A percentile compares a stretch with the other conserved stretches of the same genome.
These are phyloP conservation scores for Nematostella vectensis DNA, from an alignment of 92 coral and sea anemone species.

Conservation along the genomic window DNA sequence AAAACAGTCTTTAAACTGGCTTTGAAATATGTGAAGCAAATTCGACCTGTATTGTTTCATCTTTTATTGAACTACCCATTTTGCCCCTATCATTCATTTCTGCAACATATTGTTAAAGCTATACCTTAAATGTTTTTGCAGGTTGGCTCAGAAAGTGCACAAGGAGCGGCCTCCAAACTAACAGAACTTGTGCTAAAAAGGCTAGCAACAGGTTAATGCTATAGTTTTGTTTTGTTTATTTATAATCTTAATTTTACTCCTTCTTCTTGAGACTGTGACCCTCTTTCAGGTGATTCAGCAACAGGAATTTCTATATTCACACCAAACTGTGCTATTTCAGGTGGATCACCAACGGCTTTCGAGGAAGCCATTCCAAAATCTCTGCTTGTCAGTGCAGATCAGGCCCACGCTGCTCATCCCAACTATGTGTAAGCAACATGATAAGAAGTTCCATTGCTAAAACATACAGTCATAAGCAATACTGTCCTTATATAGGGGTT, in stretches of 20 bases:
- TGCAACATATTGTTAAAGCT: background rate
- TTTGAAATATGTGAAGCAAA: too few relatives aligned
- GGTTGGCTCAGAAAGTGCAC: slow-evolving; percentile 97
- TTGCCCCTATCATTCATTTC: too few relatives aligned
- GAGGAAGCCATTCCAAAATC: slow-evolving; percentile 89
- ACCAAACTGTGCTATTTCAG: slow-evolving; percentile 7
- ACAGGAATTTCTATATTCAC: background rate
- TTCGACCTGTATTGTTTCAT: too few relatives aligned
- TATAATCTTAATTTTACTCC: background rate
- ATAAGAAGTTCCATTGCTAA: background rate
- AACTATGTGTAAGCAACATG: slow-evolving; percentile 69
- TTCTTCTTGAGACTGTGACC: background rate
- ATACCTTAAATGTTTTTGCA: slow-evolving; percentile 4
- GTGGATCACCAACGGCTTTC: slow-evolving; percentile 56
- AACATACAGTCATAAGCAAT: too few relatives aligned
- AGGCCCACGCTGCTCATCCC: slow-evolving; percentile 94
- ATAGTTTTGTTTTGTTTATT: background rate
- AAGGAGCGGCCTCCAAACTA: slow-evolving; percentile 80
- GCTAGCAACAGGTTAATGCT: slow-evolving; percentile 45
- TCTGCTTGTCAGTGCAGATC: slow-evolving; percentile 90
- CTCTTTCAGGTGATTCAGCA: background rate
- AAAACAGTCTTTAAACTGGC: too few relatives aligned
- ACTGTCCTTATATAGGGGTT: too few relatives aligned
- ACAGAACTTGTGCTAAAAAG: slow-evolving; percentile 85
- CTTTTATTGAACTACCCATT: too few relatives aligned